These are phyloP conservation scores for Brachyhypopomus occidentalis DNA, from an alignment of 2,113 vertebrate species.

Conservation along the genomic window DNA sequence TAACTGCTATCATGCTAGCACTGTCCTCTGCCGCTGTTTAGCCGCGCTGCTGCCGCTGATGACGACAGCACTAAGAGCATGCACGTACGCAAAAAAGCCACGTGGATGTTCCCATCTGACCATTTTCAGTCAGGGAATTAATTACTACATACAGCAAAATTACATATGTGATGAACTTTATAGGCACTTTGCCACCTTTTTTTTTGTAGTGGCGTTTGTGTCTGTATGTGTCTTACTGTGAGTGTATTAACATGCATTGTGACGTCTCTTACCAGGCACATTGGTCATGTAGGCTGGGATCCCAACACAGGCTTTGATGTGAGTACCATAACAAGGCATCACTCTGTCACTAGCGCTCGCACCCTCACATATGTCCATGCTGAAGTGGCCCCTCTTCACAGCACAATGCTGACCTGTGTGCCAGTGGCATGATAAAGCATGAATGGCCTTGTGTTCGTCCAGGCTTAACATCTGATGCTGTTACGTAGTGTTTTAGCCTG, in stretches of 20 bases:
- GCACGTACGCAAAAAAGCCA: neutral
- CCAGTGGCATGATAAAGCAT: conserved; percentile 59
- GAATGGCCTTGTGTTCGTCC: conserved; percentile 66
- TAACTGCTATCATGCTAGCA: no score
- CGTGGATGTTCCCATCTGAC: neutral
- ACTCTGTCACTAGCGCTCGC: conserved; percentile 30
- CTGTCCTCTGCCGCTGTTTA: no score
- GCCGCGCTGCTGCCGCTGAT: no score
- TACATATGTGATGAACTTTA: neutral
- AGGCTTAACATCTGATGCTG: conserved; percentile 41
- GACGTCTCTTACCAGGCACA: conserved; percentile 80
- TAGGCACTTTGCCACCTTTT: neutral
- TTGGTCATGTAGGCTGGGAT: conserved; percentile 99
- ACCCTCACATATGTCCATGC: conserved; percentile 34
- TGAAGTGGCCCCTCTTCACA: conserved; percentile 32
- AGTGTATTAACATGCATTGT: conserved; percentile 37
- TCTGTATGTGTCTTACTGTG: conserved; percentile 31
- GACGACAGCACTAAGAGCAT: no score
- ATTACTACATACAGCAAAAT: neutral
- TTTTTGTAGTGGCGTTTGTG: neutral
- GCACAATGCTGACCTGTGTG: conserved; percentile 70
- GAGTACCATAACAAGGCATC: conserved; percentile 74
- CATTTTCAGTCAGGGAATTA: no score
- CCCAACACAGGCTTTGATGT: conserved; percentile 99
- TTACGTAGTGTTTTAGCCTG: conserved; percentile 35